Conservation (phyloP, 2,797 vertebrate genomes). For the Cossypha dichroa region DNA sequence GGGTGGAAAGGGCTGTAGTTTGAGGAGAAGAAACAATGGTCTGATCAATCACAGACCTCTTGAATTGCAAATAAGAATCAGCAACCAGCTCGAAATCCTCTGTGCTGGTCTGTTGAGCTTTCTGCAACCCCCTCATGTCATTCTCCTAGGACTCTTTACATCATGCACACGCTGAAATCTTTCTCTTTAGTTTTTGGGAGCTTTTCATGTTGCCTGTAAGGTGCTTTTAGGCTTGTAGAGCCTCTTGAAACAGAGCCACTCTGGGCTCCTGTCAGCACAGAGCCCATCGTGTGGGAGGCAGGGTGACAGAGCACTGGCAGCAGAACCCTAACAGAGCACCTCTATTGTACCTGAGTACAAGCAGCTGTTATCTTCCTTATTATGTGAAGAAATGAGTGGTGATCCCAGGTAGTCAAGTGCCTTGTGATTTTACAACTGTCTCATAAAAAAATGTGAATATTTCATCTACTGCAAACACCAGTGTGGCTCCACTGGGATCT, state of each 20-base stretch:
- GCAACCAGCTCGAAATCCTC: not conserved
- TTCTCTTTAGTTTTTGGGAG: not conserved
- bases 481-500: not conserved
- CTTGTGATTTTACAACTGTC: not conserved
- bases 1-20: not conserved
- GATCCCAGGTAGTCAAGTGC: not conserved
- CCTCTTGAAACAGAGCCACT: not conserved
- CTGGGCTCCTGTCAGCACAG: not conserved
- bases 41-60: conserved; percentile 32
- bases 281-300: not conserved
- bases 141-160: not conserved
- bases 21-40: conserved; percentile 21
- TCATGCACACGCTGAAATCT: not conserved
- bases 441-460: not conserved
- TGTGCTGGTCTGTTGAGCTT: not conserved
- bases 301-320: not conserved
- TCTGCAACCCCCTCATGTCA: not conserved
- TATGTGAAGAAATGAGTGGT: not conserved
- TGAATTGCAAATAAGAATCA: conserved; percentile 46
- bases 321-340: not conserved
- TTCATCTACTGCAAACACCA: not conserved
- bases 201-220: not conserved
- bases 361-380: not conserved
- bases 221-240: not conserved
- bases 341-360: not conserved